Evolutionary conservation across 2,888 invertebrate genomes (phyloP), one percentile per base, ranked within the genome.

Genomic region (Campoplex capitator): DNA sequence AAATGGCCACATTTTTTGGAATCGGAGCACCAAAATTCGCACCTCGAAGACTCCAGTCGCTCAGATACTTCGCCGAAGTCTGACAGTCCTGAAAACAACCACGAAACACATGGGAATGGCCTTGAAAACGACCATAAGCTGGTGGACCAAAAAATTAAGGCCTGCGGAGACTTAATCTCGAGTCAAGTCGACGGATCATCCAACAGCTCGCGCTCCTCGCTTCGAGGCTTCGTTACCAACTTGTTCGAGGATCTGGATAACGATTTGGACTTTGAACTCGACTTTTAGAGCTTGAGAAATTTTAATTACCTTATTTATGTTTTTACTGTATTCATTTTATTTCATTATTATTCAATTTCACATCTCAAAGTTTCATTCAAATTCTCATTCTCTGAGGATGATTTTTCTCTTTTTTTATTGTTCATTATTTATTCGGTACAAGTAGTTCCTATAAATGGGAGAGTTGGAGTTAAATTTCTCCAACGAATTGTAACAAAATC

Each of bases 241-340:
- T 23, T 83, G 28, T 81, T 84, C 28, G 68, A 73, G 2, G 68
- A 81, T 28, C 35, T 23, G 16, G 67, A 68, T 9, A 75, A 88
- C 38, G 90, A 92, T 48, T 76, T 91, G 51, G 89, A 91, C 81
- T 38, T 88, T 18, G 71, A 84, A 45, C 79, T 91, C 16, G 88
- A 91, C 35, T 90, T 92, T 88, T 92, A 83, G 88, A 32, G 1
- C 13, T 16, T 2, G 23, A 32, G 13, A 32, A 16, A 13, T 1
- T 6, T 13, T 16, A 32, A 32, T 62, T 16, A 3, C 11, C 13
- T 13, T 13, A 58, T 32, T 58, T 16, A n/a, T 16, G 16, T 16
- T 62, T 62, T n/a, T 32, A 32, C 7, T 32, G 11, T 16, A 3
- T 28, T 62, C 32, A 7, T 6, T 62, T 62, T 7, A 16, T 32